A percentile compares a stretch with the other conserved stretches of the same genome.
Conservation (phyloP, 53 echinoderm and acorn worm species). For the Echinarachnius parma region DNA sequence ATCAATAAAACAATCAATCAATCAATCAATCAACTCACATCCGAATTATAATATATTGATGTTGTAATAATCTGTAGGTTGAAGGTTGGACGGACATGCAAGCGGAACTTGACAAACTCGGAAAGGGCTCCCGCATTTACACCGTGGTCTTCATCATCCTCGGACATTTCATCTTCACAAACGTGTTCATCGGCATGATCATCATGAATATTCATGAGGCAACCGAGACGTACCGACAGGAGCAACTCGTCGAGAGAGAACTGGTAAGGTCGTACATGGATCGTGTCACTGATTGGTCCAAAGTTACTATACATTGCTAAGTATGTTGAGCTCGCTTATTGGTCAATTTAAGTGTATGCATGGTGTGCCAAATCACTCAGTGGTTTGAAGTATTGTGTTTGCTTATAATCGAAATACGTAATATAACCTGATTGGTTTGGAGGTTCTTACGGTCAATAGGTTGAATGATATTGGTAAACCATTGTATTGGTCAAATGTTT, state of each 20-base stretch:
- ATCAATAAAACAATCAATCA: too few relatives aligned
- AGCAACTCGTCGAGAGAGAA: constrained; percentile 80
- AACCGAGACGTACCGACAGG: constrained; percentile 75
- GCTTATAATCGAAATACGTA: too few relatives aligned
- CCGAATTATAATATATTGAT: too few relatives aligned
- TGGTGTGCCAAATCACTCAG: background rate
- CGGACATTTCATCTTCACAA: constrained; percentile 97
- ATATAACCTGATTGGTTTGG: too few relatives aligned
- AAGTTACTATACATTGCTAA: background rate
- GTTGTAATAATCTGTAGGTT: too few relatives aligned
- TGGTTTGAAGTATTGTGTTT: background rate
- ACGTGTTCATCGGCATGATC: constrained; percentile 93
- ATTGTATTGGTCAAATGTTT: too few relatives aligned
- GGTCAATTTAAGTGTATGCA: background rate
- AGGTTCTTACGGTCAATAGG: too few relatives aligned
- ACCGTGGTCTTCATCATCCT: constrained; percentile 95
- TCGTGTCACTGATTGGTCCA: background rate
- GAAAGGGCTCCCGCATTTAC: constrained; percentile 67
- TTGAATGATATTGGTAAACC: too few relatives aligned
- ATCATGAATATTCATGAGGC: constrained; percentile 99
- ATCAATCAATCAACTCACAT: too few relatives aligned
- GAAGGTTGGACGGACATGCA: constrained; percentile 98
- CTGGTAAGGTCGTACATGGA: constrained; percentile 49
- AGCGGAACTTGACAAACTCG: constrained; percentile 65
- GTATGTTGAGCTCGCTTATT: background rate